These are phyloP conservation scores for Drosophila pseudotalamancana DNA, from an alignment of 2,888 invertebrate genomes.

Conservation along the genomic window DNA sequence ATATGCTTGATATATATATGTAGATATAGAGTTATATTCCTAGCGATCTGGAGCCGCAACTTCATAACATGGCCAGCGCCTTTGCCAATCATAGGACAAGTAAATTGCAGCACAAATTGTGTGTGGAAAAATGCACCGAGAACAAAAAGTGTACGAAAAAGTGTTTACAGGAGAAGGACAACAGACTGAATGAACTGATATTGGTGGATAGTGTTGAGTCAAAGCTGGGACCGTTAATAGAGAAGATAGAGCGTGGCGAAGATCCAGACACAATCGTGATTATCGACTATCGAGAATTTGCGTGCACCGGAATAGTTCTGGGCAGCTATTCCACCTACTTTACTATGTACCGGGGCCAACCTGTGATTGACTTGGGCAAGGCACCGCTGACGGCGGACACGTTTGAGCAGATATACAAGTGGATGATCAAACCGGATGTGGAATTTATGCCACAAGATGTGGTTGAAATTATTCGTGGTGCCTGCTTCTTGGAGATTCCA, in stretches of 20 bases:
- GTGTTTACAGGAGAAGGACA: not conserved
- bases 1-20: not conserved
- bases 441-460: not conserved
- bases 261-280: constrained; percentile 18
- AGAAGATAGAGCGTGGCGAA: not conserved
- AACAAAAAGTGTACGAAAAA: not conserved
- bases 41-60: not conserved
- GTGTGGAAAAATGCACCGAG: not conserved
- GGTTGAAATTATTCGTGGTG: not conserved
- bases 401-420: constrained; percentile 29
- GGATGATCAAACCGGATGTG: constrained; percentile 7
- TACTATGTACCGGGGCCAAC: not conserved
- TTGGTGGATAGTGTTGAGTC: not conserved
- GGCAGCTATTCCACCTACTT: constrained; percentile 13
- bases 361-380: constrained; percentile 11
- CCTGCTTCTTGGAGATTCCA: constrained; percentile 16
- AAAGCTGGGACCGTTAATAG: not conserved
- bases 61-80: not conserved
- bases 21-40: not conserved
- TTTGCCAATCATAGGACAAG: not conserved
- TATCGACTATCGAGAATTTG: constrained; percentile 1
- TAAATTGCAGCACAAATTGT: constrained; percentile 7
- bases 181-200: not conserved
- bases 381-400: not conserved
- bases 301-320: constrained; percentile 19